Evolutionary conservation across 2,888 invertebrate genomes (phyloP).

Genomic region (Leucania comma): DNA sequence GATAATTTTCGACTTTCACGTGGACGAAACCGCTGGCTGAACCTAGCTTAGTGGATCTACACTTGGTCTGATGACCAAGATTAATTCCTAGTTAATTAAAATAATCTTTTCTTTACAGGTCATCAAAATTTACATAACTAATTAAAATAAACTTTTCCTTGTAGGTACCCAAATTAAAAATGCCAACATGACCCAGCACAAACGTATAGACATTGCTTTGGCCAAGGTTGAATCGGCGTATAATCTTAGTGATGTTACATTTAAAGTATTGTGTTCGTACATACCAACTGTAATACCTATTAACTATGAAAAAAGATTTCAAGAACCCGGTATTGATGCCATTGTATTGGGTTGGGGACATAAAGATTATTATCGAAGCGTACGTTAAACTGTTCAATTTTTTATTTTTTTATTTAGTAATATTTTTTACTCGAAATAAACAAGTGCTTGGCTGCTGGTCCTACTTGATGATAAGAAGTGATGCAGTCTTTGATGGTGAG

Average conservation of each 20-base stretch:
- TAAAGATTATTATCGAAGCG: conserved; percentile 62
- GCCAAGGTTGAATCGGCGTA: conserved; percentile 74
- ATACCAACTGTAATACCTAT: conserved; percentile 65
- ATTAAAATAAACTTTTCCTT: conserved; percentile 8
- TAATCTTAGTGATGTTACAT: conserved; percentile 49
- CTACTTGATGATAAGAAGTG: no score
- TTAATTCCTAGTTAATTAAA: no score
- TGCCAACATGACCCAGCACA: conserved; percentile 68
- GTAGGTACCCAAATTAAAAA: conserved; percentile 71
- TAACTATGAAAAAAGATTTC: conserved; percentile 66
- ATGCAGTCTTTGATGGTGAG: no score
- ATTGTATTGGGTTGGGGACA: conserved; percentile 74
- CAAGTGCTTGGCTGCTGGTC: no score
- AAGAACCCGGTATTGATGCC: conserved; percentile 59
- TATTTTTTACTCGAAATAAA: no score
- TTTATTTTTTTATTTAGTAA: no score
- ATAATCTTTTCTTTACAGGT: no score
- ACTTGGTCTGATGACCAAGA: no score
- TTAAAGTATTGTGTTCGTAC: conserved; percentile 63
- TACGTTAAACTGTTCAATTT: conserved; percentile 25
- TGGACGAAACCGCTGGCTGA: no score
- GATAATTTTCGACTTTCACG: no score
- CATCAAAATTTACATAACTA: no score
- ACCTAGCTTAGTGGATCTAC: no score
- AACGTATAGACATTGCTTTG: conserved; percentile 73